These are phyloP conservation scores for Columba livia DNA, from an alignment of 2,113 vertebrate species.

Conservation along the genomic window DNA sequence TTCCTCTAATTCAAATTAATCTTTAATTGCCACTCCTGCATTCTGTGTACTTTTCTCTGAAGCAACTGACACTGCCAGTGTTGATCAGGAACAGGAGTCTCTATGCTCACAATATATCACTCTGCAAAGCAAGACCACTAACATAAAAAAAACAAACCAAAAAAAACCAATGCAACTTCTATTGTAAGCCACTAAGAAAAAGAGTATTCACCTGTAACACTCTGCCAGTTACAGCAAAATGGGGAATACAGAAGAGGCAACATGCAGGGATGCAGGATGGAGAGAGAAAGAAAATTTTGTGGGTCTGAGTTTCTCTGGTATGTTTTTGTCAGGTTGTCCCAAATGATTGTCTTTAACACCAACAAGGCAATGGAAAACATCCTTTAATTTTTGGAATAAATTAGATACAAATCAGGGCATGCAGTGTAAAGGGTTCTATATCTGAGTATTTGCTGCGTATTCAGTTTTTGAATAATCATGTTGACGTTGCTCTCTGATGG, in stretches of 20 bases:
- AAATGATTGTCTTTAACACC: not conserved
- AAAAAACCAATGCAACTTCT: not conserved
- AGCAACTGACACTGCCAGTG: not conserved
- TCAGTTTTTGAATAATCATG: not conserved
- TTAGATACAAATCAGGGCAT: not conserved
- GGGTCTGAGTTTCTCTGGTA: not conserved
- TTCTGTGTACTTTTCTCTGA: slow-evolving; percentile 5
- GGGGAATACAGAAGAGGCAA: not conserved
- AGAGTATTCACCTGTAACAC: not conserved
- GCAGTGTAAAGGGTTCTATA: not conserved
- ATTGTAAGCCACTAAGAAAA: not conserved
- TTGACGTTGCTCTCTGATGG: not conserved
- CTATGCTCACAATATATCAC: not conserved
- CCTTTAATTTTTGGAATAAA: not conserved
- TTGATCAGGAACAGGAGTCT: not conserved
- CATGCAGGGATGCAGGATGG: not conserved
- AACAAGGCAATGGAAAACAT: not conserved
- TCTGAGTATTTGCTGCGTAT: not conserved
- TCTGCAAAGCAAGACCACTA: not conserved
- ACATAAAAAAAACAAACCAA: not conserved
- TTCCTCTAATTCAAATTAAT: slow-evolving; percentile 24
- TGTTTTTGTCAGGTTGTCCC: not conserved
- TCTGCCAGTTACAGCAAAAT: not conserved
- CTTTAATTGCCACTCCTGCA: slow-evolving; percentile 14
- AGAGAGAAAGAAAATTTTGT: not conserved